Percentiles rank a stretch among this genome's conserved stretches.
Evolutionary conservation across 1,140 invertebrate genomes (phyloP).

Genomic region (Stegodyphus dumicola): DNA sequence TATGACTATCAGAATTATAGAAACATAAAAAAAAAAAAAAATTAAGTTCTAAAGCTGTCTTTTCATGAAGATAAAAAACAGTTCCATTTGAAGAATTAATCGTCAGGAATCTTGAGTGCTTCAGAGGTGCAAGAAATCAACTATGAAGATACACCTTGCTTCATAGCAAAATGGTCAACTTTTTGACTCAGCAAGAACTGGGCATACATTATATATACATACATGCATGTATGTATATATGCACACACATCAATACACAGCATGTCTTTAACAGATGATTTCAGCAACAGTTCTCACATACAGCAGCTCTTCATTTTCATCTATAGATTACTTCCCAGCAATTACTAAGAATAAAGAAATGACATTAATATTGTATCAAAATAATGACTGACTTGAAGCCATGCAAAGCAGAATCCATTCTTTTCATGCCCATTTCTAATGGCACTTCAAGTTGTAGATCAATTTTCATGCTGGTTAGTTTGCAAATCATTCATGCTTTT

Average conservation of each 20-base stretch:
- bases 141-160: too few species aligned
- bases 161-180: neutral
- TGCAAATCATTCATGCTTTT: neutral
- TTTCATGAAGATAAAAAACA: too few species aligned
- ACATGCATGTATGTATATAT: neutral
- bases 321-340: constrained; percentile 39
- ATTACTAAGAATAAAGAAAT: constrained; percentile 43
- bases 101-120: too few species aligned
- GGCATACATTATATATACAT: neutral
- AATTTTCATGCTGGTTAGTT: neutral
- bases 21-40: too few species aligned
- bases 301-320: constrained; percentile 40
- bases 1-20: too few species aligned
- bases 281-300: constrained; percentile 13
- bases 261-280: neutral
- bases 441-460: neutral
- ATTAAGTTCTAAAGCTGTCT: too few species aligned
- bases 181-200: neutral
- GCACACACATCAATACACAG: neutral
- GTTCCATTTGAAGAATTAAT: too few species aligned
- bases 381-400: neutral
- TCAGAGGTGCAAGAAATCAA: too few species aligned
- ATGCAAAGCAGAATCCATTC: neutral
- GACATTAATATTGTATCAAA: neutral
- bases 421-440: neutral